Evolutionary conservation across 1,140 invertebrate genomes (phyloP).

Genomic region (Aphidius ervi): DNA sequence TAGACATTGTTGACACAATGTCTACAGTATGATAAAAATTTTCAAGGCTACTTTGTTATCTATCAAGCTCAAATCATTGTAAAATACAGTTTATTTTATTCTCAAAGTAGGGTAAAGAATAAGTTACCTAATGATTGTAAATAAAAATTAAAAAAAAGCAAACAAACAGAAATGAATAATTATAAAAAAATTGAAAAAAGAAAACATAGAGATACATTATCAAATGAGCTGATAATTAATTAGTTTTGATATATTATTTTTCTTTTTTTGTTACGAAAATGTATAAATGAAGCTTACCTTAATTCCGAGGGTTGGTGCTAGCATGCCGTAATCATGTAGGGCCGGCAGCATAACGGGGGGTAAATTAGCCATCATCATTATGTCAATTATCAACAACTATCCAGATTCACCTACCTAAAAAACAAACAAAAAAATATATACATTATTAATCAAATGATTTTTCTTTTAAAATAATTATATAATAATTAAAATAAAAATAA

Average conservation of each 20-base stretch:
- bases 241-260: too few relatives aligned
- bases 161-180: not conserved
- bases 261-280: not conserved
- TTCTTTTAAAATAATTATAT: not conserved
- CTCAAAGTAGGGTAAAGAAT: too few relatives aligned
- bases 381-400: slow-evolving; percentile 41
- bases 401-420: slow-evolving; percentile 49
- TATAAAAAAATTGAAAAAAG: too few relatives aligned
- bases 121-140: too few relatives aligned
- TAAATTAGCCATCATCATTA: slow-evolving; percentile 54
- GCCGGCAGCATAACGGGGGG: slow-evolving; percentile 52
- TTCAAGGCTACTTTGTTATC: too few relatives aligned
- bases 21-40: too few relatives aligned
- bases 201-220: not conserved
- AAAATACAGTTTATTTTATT: too few relatives aligned
- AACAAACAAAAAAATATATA: slow-evolving; percentile 25
- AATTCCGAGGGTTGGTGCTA: slow-evolving; percentile 49
- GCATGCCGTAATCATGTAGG: slow-evolving; percentile 50
- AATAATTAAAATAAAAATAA: not conserved
- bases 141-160: not conserved
- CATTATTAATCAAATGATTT: slow-evolving; percentile 1
- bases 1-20: too few relatives aligned
- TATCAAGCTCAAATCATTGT: not conserved
- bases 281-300: slow-evolving; percentile 41
- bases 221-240: not conserved